Evolutionary conservation across 2,113 vertebrate species (phyloP).

Genomic region (Carlito syrichta): DNA sequence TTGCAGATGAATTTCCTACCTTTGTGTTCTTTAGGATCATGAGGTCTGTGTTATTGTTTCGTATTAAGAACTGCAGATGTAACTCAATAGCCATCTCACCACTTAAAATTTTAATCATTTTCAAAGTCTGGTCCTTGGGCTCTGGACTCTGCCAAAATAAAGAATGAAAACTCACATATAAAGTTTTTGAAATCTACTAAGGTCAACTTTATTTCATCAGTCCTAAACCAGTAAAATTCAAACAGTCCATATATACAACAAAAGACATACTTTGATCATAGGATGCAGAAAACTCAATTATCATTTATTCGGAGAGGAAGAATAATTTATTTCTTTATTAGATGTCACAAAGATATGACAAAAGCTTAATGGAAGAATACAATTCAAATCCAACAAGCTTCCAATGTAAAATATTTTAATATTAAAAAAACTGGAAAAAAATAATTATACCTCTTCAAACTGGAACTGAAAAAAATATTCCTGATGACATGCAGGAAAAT

Average conservation of each 20-base stretch:
- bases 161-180: conserved; percentile 18
- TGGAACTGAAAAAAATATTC: too few relatives aligned
- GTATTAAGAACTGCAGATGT: conserved; percentile 97
- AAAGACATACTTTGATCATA: neutral
- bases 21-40: conserved; percentile 99
- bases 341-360: neutral
- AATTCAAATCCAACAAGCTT: neutral
- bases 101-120: conserved; percentile 99
- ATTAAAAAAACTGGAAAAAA: neutral
- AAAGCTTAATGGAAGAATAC: neutral
- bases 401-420: neutral
- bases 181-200: conserved; percentile 21
- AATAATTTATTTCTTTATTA: conserved; percentile 1
- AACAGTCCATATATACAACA: neutral
- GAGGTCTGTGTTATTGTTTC: conserved; percentile 99
- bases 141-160: conserved; percentile 89
- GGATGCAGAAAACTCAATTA: conserved; percentile 1
- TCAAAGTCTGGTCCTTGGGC: conserved; percentile 97
- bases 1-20: conserved; percentile 81
- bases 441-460: too few relatives aligned
- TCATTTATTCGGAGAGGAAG: neutral
- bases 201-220: conserved; percentile 35
- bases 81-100: conserved; percentile 99
- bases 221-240: conserved; percentile 26
- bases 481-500: neutral